Base-by-base conservation (phyloP, 2,797 vertebrate species). In the Pipistrellus kuhlii region DNA sequence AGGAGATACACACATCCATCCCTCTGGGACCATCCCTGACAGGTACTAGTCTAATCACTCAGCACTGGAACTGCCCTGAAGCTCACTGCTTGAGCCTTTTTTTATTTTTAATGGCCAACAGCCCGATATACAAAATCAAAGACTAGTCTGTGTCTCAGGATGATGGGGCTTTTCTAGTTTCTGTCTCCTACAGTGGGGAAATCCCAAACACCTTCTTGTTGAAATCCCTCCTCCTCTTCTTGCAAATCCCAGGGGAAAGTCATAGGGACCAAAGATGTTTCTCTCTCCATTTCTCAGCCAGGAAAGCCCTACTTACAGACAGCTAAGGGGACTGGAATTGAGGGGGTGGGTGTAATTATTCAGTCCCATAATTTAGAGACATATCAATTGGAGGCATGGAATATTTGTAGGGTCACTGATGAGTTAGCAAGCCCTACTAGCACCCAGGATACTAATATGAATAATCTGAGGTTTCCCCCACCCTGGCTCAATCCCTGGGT, bases 31-130 rank as follows among this genome's bases (percentile, higher is more conserved):
- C n/a, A 18, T 90, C 77, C 81, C 88, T 68, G 87, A 84, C 75
- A 95, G 95, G 94, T 62, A 96, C 69, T 64, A 69, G n/a, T 38
- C 30, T 62, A 66, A 77, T 91, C 30, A 4, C 59, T 48, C 68
- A 77, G 64, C 27, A 82, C 64, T 32, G 73, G 46, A 93, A 82
- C 73, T 76, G 44, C 57, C 72, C 46, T 95, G 0, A 5, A n/a
- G 64, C 87, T 97, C 95, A 96, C 48, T 82, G 44, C 10, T 20
- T 38, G 25, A 66, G 30, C 23, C 62, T 27, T 83, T 46, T 30
- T 27, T 78, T 17, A 86, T 59, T 84, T 55, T 12, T 15, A 66
- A 88, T 44, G 59, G 32, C 38, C 10, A 32, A 46, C 2, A 88
- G 35, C 38, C 2, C 4, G 14, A 18, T 66, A 13, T 1, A 53